phyloP scores from a whole-genome alignment of 2,888 invertebrate genomes.

The Acanthosepion pharaonis region DNA sequence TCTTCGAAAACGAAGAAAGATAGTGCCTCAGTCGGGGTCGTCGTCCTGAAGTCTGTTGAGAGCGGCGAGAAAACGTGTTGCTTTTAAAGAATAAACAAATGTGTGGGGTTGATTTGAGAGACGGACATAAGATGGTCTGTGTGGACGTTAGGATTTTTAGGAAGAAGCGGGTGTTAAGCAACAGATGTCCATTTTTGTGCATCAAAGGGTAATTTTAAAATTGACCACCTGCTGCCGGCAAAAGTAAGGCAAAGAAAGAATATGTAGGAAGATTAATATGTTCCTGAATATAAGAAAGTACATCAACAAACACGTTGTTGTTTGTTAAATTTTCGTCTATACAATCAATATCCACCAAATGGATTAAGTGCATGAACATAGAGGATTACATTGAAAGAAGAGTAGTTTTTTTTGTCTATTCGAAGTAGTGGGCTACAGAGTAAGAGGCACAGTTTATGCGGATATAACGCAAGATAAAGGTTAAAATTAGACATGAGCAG shows the following conservation, averaged over 20 bases:
- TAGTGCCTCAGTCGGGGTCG: neutral
- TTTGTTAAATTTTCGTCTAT: neutral
- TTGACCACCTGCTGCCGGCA: neutral
- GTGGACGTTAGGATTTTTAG: neutral
- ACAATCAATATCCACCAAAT: too few relatives aligned
- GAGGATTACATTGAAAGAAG: too few relatives aligned
- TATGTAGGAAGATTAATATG: neutral
- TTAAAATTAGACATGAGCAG: too few relatives aligned
- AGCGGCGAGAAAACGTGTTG: neutral
- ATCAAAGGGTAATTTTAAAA: neutral
- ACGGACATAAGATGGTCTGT: neutral
- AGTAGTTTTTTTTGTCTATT: too few relatives aligned
- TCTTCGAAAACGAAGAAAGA: neutral
- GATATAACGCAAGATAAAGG: too few relatives aligned
- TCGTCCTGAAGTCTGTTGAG: neutral
- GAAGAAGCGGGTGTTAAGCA: rapidly evolving
- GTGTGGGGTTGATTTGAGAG: neutral
- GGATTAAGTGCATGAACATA: too few relatives aligned
- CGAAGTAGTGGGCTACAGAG: too few relatives aligned
- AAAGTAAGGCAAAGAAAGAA: neutral
- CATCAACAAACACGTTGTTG: neutral
- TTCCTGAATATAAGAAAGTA: neutral
- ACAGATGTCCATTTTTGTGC: neutral
- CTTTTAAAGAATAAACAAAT: neutral
- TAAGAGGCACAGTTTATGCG: too few relatives aligned